Evolutionary conservation across 1,140 invertebrate species (phyloP), one percentile per base, ranked within the genome.

Genomic region (Venustaconcha ellipsiformis): DNA sequence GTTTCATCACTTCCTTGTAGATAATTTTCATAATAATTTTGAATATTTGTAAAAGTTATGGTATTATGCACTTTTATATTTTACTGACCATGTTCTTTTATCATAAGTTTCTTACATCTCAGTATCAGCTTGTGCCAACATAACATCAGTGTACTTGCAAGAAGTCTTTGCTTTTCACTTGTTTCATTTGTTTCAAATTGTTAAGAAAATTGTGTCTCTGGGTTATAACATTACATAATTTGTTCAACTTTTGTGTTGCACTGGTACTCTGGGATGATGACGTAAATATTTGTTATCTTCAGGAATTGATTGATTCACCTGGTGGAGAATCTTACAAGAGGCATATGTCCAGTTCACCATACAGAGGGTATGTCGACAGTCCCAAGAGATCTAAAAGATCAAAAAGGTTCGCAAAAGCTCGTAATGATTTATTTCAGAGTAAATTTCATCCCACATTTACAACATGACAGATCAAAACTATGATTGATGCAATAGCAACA

Each of bases 311-410:
- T 60, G 80, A 79, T 56, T 81, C 77, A 1, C 77, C 77, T 13
- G 68, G 65, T 18, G 58, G 75, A 67, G 76, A 78, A 18, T 59
- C 74, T 70, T 67, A 76, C 11, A 82, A 82, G 72, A 66, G 76
- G n/a, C 80, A 82, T 57, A 78, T 76, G 71, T 80, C 80, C 26
- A 73, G 64, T 23, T 80, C 80, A 37, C 80, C 80, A 37, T 64
- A 60, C 13, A 60, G 71, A 15, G 37, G 70, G 14, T 71, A 77
- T n/a, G 75, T 72, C 14, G 75, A 78, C 66, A 88, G 86, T 78
- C 86, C 86, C 6, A 86, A 85, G 67, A 80, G 85, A 66, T 86
- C 85, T 60, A 73, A 80, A 65, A 80, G 78, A 30, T 87, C 86
- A 64, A 77, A 48, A 48, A 48, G 37, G 37, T 48, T 48, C 0